phyloP scores from a whole-genome alignment of 2,888 invertebrate species.

The Acronicta leporina region DNA sequence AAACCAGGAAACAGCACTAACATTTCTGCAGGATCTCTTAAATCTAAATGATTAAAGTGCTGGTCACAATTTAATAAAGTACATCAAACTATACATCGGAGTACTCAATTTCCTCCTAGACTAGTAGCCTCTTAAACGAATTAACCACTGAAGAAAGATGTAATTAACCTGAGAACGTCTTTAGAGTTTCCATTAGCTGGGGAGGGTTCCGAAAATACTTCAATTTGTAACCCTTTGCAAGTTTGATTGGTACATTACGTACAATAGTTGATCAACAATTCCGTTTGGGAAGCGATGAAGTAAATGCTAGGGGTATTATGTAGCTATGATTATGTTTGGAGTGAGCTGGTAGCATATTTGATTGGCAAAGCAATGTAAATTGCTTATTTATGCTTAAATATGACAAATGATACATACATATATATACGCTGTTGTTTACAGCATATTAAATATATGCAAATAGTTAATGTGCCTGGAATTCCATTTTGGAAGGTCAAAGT shows the following conservation, averaged over 20 bases:
- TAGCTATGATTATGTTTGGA: slow-evolving; percentile 19
- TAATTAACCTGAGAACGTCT: slow-evolving; percentile 41
- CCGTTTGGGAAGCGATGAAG: slow-evolving; percentile 31
- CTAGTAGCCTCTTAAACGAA: slow-evolving; percentile 41
- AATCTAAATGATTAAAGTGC: slow-evolving; percentile 24
- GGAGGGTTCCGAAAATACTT: slow-evolving; percentile 17
- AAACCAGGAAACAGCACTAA: background rate
- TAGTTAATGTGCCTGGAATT: no score
- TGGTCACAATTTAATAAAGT: slow-evolving; percentile 25
- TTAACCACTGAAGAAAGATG: slow-evolving; percentile 37
- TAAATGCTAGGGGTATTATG: slow-evolving; percentile 24
- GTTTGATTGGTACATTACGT: slow-evolving; percentile 17
- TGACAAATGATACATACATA: no score
- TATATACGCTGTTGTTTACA: no score
- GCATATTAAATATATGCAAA: no score
- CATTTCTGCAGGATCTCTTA: slow-evolving; percentile 16
- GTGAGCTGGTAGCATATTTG: background rate
- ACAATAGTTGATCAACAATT: slow-evolving; percentile 43
- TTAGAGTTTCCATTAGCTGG: slow-evolving; percentile 21
- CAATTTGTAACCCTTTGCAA: slow-evolving; percentile 34
- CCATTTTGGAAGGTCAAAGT: no score
- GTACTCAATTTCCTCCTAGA: slow-evolving; percentile 37
- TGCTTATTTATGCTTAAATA: no score
- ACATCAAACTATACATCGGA: slow-evolving; percentile 20
- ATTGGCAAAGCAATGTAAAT: no score